Conservation (phyloP, 2,113 vertebrate genomes). For the Semicossyphus pulcher region DNA sequence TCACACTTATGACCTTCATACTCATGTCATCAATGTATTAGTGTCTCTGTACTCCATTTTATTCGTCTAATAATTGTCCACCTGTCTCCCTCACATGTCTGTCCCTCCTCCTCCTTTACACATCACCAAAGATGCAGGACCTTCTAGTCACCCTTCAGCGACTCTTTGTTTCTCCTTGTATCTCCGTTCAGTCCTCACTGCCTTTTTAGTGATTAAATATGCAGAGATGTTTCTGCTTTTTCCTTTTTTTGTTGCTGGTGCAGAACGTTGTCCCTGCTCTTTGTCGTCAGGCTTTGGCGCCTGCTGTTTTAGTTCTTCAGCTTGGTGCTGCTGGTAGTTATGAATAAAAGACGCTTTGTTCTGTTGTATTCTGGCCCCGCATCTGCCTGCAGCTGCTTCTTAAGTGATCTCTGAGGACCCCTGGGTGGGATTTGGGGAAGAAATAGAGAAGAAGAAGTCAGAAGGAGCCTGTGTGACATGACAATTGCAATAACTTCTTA, state of each 20-base stretch:
- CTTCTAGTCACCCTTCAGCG: background rate
- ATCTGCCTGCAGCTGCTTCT: conserved; percentile 50
- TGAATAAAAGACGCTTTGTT: conserved; percentile 65
- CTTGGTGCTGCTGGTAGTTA: conserved; percentile 49
- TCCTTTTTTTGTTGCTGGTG: background rate
- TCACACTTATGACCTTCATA: background rate
- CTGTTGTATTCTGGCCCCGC: conserved; percentile 57
- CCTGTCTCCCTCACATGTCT: background rate
- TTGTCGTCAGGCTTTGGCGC: conserved; percentile 24
- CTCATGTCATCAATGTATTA: background rate
- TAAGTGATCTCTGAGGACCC: conserved; percentile 53
- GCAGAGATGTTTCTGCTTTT: conserved; percentile 28
- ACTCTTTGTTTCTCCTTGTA: conserved; percentile 23
- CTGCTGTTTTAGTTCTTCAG: conserved; percentile 45
- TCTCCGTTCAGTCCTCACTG: background rate
- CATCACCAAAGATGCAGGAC: background rate
- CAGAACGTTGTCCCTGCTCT: conserved; percentile 19
- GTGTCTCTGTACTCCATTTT: background rate
- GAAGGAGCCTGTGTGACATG: conserved; percentile 6
- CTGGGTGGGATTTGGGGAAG: conserved; percentile 33
- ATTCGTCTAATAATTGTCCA: no score
- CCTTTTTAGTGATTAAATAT: conserved; percentile 46
- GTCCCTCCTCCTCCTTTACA: background rate
- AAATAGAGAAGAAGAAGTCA: conserved; percentile 2
- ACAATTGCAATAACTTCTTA: background rate